Evolutionary conservation across 35 echinoderm and acorn worm genomes (phyloP), one percentile per base, ranked within the genome.

Genomic region (Heliocidaris erythrogramma): DNA sequence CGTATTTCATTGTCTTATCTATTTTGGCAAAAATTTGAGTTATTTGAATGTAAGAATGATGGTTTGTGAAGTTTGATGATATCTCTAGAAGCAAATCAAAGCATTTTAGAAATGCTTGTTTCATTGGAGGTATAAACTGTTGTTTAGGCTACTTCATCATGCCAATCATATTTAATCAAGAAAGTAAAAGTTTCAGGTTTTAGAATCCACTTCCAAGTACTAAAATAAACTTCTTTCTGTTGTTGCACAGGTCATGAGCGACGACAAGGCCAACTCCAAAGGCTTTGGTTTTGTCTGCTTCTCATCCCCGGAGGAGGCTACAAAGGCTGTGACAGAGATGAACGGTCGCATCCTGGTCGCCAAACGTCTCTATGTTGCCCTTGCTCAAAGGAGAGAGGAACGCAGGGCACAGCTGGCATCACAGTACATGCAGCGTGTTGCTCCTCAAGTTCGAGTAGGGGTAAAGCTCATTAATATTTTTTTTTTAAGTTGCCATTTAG

Each of bases 271-370:
- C 11, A 96, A 93, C 50, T 97, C 97, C 85, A 95, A 95, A 56
- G 97, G 97, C 8, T 99, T 99, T 94, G 98, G 98, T 2, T 99
- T 99, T 89, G 98, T 99, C 48, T 99, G 98, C 60, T 99, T 99
- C 90, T 97, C 97, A 0, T 99, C 96, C 2, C 98, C 97, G 2
- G 98, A 99, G 91, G 98, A 99, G 90, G 98, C 98, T 86, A 97
- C 97, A 27, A 99, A 99, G 94, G 98, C 98, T 21, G 96, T 99
- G 86, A 99, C 98, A 9, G 98, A 99, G 96, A 99, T 99, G 98
- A 97, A 97, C 86, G 94, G 96, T 30, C 59, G 95, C 4, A 99
- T 99, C 94, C 94, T 99, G 24, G 95, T 96, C 17, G 95, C 96
- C 95, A 99, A 99, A 88, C 98, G 97, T 10, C 95, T 99, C 18